phyloP scores from a whole-genome alignment of 2,888 invertebrate genomes.

The Galerucella pusilla region DNA sequence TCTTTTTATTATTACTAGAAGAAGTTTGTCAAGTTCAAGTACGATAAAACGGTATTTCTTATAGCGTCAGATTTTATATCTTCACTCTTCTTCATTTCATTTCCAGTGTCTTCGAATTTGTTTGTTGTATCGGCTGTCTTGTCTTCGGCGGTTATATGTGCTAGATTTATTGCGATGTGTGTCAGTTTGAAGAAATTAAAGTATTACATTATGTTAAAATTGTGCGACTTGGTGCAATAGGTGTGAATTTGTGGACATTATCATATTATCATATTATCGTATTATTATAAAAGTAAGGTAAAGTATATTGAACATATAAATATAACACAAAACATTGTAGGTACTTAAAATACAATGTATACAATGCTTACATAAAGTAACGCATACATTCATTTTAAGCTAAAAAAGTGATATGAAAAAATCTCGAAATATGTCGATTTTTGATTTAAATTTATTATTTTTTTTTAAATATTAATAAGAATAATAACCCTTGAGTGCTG shows the following conservation, averaged over 20 bases:
- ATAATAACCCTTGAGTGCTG: too few relatives aligned
- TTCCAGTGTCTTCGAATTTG: neutral
- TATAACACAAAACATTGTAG: neutral
- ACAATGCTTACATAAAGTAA: too few relatives aligned
- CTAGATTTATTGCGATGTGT: constrained; percentile 46
- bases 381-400: too few relatives aligned
- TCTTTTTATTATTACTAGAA: constrained; percentile 37
- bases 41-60: constrained; percentile 23
- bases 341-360: neutral
- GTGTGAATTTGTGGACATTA: neutral
- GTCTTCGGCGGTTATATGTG: constrained; percentile 5
- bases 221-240: constrained; percentile 38
- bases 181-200: constrained; percentile 51
- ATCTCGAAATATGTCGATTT: too few relatives aligned
- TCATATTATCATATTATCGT: too few relatives aligned
- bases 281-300: neutral
- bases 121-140: neutral
- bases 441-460: too few relatives aligned
- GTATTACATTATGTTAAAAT: constrained; percentile 55
- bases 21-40: constrained; percentile 50
- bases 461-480: too few relatives aligned
- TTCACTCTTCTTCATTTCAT: constrained; percentile 10
- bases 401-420: too few relatives aligned
- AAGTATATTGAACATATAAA: neutral
- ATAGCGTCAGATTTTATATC: neutral